phyloP scores from a whole-genome alignment of 2,888 invertebrate genomes.

The Rhodophaea formosa region DNA sequence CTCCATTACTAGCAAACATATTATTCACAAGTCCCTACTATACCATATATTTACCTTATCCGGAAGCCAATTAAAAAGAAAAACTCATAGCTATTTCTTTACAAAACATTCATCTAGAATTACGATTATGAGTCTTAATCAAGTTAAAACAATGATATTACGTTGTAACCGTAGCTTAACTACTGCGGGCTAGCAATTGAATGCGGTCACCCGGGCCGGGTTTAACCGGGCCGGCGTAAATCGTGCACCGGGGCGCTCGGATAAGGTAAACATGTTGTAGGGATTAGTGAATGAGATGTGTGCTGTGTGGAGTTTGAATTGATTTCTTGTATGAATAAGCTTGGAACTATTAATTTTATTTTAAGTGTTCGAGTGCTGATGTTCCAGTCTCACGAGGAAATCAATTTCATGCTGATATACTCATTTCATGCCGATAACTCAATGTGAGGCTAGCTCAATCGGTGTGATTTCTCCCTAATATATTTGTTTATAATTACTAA shows the following conservation, averaged over 20 bases:
- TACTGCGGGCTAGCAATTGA: constrained; percentile 3
- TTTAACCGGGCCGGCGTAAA: constrained; percentile 10
- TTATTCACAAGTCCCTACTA: background rate
- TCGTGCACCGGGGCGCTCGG: background rate
- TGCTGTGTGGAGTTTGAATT: background rate
- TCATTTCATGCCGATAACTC: too few species aligned
- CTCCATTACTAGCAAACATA: background rate
- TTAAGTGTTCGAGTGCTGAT: too few species aligned
- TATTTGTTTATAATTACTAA: too few species aligned
- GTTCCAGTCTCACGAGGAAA: too few species aligned
- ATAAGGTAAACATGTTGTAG: constrained; percentile 8
- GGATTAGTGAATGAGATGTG: background rate
- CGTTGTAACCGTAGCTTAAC: constrained; percentile 6
- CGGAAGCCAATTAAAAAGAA: too few species aligned
- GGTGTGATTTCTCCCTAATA: too few species aligned
- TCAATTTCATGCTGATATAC: too few species aligned
- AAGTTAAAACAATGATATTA: constrained; percentile 8
- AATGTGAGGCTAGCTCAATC: too few species aligned
- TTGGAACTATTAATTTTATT: too few species aligned
- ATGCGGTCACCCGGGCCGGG: constrained; percentile 10
- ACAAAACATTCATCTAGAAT: background rate
- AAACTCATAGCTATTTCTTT: too few species aligned
- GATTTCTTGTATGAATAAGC: too few species aligned
- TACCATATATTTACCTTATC: constrained; percentile 7
- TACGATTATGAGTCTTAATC: background rate